Base-by-base conservation (phyloP, 53 echinoderm and acorn worm genomes). In the Holothuria leucospilota region DNA sequence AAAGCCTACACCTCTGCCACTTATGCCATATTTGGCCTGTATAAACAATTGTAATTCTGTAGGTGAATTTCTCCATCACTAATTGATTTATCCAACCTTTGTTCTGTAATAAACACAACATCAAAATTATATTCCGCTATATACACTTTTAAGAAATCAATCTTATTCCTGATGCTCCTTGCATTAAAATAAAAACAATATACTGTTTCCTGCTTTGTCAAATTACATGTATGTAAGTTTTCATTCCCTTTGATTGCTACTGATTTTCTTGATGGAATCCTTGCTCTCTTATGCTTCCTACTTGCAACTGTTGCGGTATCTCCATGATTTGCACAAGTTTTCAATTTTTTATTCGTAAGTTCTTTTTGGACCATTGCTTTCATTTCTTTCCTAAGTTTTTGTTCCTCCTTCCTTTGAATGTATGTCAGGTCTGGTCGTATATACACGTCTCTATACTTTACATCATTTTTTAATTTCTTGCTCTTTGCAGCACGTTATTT, bases 81-180 rank as follows among this genome's bases (percentile, higher is more conserved):
- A n/a, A n/a, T n/a, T n/a, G n/a, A n/a, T n/a, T n/a, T n/a, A n/a
- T n/a, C n/a, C n/a, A n/a, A 63, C 64, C 64, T 7, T 26, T 5
- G 5, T 63, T 63, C 64, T 11, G 64, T 63, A 63, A 63, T 63
- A 63, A 63, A 63, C 64, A 63, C 64, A 63, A 63, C n/a, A 63
- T 63, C 64, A 63, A 63, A 63, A 63, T 63, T 63, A 11, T 63
- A 63, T 63, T 63, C 64, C 26, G 23, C 64, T 24, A 11, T 12
- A 63, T 63, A 11, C 12, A 26, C 12, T 63, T 63, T 5, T 24
- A 63, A 12, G 5, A 63, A 26, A 5, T 63, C 64, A n/a, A n/a
- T n/a, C n/a, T n/a, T n/a, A n/a, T n/a, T n/a, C n/a, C n/a, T n/a
- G n/a, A n/a, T n/a, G n/a, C 12, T 63, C 64, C 64, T 63, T 24